Evolutionary conservation across 2,888 invertebrate genomes (phyloP), one percentile per base, ranked within the genome.

Genomic region (Panorpa germanica): DNA sequence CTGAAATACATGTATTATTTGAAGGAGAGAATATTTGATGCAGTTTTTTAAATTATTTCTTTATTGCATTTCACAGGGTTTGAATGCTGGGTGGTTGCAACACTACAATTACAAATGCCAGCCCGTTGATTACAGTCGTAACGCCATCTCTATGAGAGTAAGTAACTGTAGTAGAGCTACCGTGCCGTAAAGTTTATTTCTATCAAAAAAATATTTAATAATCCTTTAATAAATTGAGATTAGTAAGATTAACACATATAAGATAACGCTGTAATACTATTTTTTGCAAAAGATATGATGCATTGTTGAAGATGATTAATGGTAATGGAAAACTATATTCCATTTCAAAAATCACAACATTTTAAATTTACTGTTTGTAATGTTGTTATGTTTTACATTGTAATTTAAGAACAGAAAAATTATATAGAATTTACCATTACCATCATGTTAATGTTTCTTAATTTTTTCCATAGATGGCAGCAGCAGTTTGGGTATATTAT

Each of bases 81-180:
- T 66, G 34, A 48, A 50, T 33, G 48, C 64, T 35, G 67, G 61
- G 18, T 68, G 68, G 68, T 47, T 63, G 3, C 62, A 48, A 31
- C 57, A 70, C 37, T 82, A 78, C 45, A 66, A 59, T 40, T 55
- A 69, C 34, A 46, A 63, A 12, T 86, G 85, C 48, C 67, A 81
- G 45, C 73, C 75, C 1, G 63, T 75, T 7, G 72, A 75, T 40
- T 72, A 66, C 44, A 64, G 65, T 3, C 52, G 63, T 8, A 61
- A 62, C 33, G 69, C 72, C 0, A 46, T 63, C 34, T 65, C 72
- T 12, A 35, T 71, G 28, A 57, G 68, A 43, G 61, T 65, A 43
- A 38, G 43, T 40, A 11, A 3, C 17, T 16, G 10, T 9, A n/a
- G n/a, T n/a, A n/a, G n/a, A n/a, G n/a, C n/a, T n/a, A n/a, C n/a